Conservation (phyloP, 2,113 vertebrate genomes). For the Ailurus styani region DNA sequence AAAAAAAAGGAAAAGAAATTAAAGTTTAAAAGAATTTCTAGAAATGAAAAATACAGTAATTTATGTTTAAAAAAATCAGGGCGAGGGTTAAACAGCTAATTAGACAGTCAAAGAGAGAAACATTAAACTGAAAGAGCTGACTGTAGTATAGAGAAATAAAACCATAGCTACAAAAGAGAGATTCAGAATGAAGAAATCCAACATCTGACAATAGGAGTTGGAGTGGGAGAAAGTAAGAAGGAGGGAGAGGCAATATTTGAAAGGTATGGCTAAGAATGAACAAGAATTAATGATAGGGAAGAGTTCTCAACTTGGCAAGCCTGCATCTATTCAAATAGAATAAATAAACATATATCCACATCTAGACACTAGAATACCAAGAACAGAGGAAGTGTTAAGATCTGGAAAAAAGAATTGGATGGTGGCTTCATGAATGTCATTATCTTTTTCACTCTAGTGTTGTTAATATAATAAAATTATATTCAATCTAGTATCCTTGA, state of each 20-base stretch:
- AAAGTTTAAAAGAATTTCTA: background rate
- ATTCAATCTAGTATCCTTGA: background rate
- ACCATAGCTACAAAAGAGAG: background rate
- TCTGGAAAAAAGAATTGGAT: background rate
- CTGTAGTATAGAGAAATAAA: background rate
- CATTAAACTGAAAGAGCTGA: background rate
- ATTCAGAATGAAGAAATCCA: background rate
- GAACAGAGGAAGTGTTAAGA: background rate
- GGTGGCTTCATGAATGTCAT: background rate
- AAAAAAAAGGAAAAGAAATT: background rate
- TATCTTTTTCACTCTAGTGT: background rate
- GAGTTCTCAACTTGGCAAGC: background rate
- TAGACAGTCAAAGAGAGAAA: background rate
- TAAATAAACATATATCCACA: background rate
- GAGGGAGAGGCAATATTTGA: background rate
- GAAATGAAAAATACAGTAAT: background rate
- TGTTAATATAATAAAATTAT: background rate
- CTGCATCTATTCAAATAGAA: background rate
- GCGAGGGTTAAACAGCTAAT: background rate
- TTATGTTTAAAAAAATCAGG: background rate
- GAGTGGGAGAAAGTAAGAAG: background rate
- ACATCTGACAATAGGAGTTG: background rate
- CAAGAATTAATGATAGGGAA: background rate
- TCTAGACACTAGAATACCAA: background rate
- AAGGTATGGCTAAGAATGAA: background rate